phyloP scores from a whole-genome alignment of 2,888 invertebrate species.

The Abrostola triplasia region DNA sequence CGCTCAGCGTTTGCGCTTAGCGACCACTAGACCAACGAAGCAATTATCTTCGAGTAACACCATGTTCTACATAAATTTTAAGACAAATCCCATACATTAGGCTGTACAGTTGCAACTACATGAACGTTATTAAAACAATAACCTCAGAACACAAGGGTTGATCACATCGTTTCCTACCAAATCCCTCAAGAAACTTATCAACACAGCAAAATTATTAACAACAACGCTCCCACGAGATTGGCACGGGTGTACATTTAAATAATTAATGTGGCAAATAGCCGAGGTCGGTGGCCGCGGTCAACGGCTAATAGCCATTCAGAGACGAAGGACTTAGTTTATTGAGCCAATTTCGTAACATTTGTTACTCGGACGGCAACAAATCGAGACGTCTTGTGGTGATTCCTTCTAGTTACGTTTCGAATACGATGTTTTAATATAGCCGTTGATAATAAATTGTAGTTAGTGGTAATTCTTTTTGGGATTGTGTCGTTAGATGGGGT shows the following conservation, averaged over 20 bases:
- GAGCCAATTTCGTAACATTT: constrained; percentile 72
- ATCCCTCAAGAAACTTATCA: constrained; percentile 54
- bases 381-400: constrained; percentile 61
- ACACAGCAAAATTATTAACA: constrained; percentile 66
- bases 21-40: too few species aligned
- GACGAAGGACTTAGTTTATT: constrained; percentile 82
- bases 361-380: constrained; percentile 65
- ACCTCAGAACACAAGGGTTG: not conserved
- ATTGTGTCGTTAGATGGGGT: not conserved
- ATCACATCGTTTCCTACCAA: constrained; percentile 6
- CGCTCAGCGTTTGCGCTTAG: too few species aligned
- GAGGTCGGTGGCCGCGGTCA: constrained; percentile 70
- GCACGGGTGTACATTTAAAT: constrained; percentile 77
- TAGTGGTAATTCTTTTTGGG: not conserved
- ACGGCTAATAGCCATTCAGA: constrained; percentile 82
- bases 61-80: too few species aligned
- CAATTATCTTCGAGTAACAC: too few species aligned
- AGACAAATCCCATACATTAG: too few species aligned
- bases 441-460: not conserved
- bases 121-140: not conserved
- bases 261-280: constrained; percentile 74
- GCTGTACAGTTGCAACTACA: not conserved
- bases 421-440: constrained; percentile 20
- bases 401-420: constrained; percentile 60
- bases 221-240: constrained; percentile 65